Evolutionary conservation across 2,797 vertebrate genomes (phyloP), one percentile per base, ranked within the genome.

Genomic region (Gallinago stenura): DNA sequence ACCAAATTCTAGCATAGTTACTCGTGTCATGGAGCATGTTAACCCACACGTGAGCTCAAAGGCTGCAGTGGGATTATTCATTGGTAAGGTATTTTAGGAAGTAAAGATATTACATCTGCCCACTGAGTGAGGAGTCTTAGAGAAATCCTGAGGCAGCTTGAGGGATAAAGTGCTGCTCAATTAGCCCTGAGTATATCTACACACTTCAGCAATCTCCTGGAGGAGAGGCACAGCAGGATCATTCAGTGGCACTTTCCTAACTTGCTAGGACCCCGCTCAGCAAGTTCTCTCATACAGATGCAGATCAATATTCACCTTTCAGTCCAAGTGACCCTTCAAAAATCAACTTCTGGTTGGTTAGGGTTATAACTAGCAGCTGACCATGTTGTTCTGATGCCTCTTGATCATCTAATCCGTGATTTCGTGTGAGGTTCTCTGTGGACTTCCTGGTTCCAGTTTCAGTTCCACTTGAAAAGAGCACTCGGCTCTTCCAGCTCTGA

Each of bases 71-170:
- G 94, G 96, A 97, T 97, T 96, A 97, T 91, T 97, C 86, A 89
- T 71, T 1, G 33, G 81, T 95, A 97, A 96, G 90, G 89, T 97
- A 97, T 97, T 97, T 97, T 97, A 94, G 91, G 95, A 97, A 96
- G 82, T 96, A 94, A 96, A 96, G 94, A 91, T 95, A 93, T 93
- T 94, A 73, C 85, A 94, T 95, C 91, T 97, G 86, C 86, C 91
- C 93, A 89, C 95, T 96, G 83, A 82, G 95, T 84, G 93, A 92
- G 96, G 64, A 95, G 94, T 93, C 95, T 95, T 97, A 96, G 77
- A 96, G 91, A 96, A 96, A 97, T 97, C 95, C 93, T 69, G 87
- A 85, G 93, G 87, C 87, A 95, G 93, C 89, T 93, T 92, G 95
- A 96, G 73, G 93, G 96, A 97, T 97, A 90, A 97, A 96, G 93